Evolutionary conservation across 2,888 invertebrate genomes (phyloP).

Genomic region (Microplitis manilae): DNA sequence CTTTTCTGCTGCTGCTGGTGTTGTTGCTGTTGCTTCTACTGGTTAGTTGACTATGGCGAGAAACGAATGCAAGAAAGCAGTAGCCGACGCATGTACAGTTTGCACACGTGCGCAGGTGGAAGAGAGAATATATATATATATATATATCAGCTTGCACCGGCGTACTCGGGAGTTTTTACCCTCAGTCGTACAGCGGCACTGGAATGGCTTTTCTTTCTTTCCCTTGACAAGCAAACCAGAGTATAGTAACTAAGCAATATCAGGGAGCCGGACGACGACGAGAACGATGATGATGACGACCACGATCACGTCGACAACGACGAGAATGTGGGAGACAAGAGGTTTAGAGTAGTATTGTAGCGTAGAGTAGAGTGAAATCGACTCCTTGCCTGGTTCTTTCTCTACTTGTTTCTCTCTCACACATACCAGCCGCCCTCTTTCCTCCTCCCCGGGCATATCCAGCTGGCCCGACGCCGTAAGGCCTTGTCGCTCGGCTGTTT

Average conservation of each 20-base stretch:
- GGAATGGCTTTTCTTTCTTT: conserved; percentile 41
- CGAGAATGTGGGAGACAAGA: background rate
- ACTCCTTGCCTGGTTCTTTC: conserved; percentile 22
- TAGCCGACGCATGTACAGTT: conserved; percentile 51
- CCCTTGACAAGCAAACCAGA: conserved; percentile 29
- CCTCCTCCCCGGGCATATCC: conserved; percentile 33
- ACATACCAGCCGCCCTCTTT: background rate
- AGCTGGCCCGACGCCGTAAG: conserved; percentile 61
- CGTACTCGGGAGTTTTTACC: conserved; percentile 28
- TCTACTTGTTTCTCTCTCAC: background rate
- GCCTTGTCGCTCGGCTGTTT: conserved; percentile 68
- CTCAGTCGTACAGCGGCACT: conserved; percentile 18
- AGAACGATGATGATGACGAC: background rate
- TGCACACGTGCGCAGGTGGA: conserved; percentile 65
- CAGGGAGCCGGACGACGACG: background rate
- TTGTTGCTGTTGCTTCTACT: conserved; percentile 7
- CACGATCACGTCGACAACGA: background rate
- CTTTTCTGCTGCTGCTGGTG: background rate
- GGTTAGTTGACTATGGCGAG: background rate
- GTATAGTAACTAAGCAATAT: background rate
- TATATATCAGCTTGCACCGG: conserved; percentile 40
- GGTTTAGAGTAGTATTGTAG: background rate
- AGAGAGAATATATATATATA: conserved; percentile 47
- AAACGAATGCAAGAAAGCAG: conserved; percentile 9
- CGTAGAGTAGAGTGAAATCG: conserved; percentile 37